phyloP scores from a whole-genome alignment of 2,797 vertebrate species.

The Miichthys miiuy region DNA sequence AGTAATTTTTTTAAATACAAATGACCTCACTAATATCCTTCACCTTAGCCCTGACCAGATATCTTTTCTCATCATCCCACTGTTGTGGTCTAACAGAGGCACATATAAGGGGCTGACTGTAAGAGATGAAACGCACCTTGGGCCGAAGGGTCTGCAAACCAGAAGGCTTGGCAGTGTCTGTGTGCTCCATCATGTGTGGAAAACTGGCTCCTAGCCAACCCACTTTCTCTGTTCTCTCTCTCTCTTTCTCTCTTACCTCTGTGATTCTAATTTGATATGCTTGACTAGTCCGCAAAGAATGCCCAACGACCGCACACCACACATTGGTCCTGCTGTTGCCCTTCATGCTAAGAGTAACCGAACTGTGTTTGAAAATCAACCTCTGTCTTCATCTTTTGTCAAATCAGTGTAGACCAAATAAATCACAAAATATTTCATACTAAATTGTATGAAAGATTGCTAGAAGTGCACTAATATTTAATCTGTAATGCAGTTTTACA shows the following conservation, averaged over 20 bases:
- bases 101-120: conserved; percentile 29
- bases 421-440: conserved; percentile 5
- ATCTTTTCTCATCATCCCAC: conserved; percentile 15
- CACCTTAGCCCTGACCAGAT: background rate
- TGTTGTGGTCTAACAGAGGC: conserved; percentile 12
- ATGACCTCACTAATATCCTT: background rate
- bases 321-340: conserved; percentile 56
- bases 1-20: background rate
- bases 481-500: background rate
- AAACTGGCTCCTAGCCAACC: conserved; percentile 67
- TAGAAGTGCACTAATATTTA: background rate
- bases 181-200: conserved; percentile 67
- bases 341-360: conserved; percentile 40
- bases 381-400: conserved; percentile 44
- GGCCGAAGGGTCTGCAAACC: conserved; percentile 45
- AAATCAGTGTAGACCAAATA: background rate
- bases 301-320: conserved; percentile 37
- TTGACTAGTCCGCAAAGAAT: conserved; percentile 65
- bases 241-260: conserved; percentile 57
- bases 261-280: conserved; percentile 68
- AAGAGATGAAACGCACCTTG: conserved; percentile 54
- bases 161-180: conserved; percentile 56
- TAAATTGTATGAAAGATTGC: background rate
- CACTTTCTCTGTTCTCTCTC: conserved; percentile 48
- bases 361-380: conserved; percentile 23